Evolutionary conservation across 2,797 vertebrate species (phyloP), one percentile per base, ranked within the genome.

Genomic region (Microctenopoma lineatum): DNA sequence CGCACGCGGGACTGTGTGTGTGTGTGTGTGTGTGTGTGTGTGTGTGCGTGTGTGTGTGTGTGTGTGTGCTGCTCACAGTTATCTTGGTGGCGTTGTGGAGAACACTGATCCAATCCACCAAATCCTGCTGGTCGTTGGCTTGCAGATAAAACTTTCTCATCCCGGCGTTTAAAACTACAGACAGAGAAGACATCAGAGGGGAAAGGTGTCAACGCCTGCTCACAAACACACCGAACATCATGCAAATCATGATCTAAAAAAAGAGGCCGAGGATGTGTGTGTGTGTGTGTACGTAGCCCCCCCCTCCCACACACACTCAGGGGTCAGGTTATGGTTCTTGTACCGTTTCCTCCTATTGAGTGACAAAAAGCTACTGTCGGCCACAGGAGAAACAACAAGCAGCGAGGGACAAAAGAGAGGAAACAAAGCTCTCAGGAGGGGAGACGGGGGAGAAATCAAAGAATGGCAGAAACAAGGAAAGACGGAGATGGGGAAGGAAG

Each of bases 71-170:
- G 38, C 97, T 96, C 92, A 99, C 97, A 77, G 97, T 98, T 72
- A 99, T 99, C 93, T 98, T 99, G 89, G 96, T 98, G 87, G 97
- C 97, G 50, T 97, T 99, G 94, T 98, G 98, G 84, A 98, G 94
- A 54, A 96, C 96, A 58, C 93, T 95, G 65, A 98, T 95, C 97
- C 97, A 99, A 74, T 98, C 97, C 76, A 98, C 95, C 61, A 98
- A 89, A 81, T 98, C 97, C 88, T 99, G 97, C 90, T 98, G 96
- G 87, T 99, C 97, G 76, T 99, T 98, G 80, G 97, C 97, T 90
- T 99, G 97, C 61, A 99, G 93, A 70, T 96, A 99, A 65, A 97
- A 96, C 90, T 98, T 98, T 87, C 96, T 96, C 96, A 96, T 98
- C 73, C 96, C 96, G 69, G 96, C 96, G 68, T 99, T 98, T 90